Evolutionary conservation across 2,797 vertebrate species (phyloP).

Genomic region (Discoglossus pictus): DNA sequence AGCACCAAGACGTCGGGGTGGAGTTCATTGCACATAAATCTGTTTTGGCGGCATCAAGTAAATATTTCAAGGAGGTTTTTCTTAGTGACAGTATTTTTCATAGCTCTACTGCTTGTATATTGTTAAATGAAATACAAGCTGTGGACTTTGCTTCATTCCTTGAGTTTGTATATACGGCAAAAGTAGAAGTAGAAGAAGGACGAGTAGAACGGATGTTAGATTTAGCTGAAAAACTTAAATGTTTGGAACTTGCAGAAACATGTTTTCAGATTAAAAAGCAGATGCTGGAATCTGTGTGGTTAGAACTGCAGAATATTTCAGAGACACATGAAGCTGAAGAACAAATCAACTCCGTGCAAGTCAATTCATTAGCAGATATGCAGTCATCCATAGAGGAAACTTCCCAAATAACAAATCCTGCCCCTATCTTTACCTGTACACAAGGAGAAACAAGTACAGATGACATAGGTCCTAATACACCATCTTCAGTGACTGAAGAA

Average conservation of each 20-base stretch:
- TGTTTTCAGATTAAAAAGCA: slow-evolving; percentile 78
- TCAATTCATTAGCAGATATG: slow-evolving; percentile 2
- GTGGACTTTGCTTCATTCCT: slow-evolving; percentile 84
- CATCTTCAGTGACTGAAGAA: slow-evolving; percentile 52
- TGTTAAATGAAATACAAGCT: slow-evolving; percentile 76
- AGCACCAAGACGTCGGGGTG: slow-evolving; percentile 78
- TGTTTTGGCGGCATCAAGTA: slow-evolving; percentile 90
- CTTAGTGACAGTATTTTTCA: slow-evolving; percentile 69
- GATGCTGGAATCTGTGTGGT: slow-evolving; percentile 74
- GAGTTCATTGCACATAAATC: slow-evolving; percentile 90
- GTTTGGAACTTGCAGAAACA: slow-evolving; percentile 79
- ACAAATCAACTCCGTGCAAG: slow-evolving; percentile 24
- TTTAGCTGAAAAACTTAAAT: slow-evolving; percentile 82
- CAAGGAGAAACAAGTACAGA: background rate
- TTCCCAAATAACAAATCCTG: slow-evolving; percentile 7
- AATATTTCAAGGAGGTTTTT: slow-evolving; percentile 87
- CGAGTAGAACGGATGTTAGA: slow-evolving; percentile 78
- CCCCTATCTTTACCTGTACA: slow-evolving; percentile 1
- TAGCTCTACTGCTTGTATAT: slow-evolving; percentile 67
- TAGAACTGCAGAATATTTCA: slow-evolving; percentile 74
- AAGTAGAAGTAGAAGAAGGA: slow-evolving; percentile 78
- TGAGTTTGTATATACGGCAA: slow-evolving; percentile 91
- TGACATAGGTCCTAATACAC: background rate
- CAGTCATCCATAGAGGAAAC: slow-evolving; percentile 12
- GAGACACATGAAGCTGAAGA: slow-evolving; percentile 65